Percentiles rank a stretch among this genome's conserved stretches.
Conservation (phyloP, 2,888 invertebrate species). For the Cryptus viduatorius region DNA sequence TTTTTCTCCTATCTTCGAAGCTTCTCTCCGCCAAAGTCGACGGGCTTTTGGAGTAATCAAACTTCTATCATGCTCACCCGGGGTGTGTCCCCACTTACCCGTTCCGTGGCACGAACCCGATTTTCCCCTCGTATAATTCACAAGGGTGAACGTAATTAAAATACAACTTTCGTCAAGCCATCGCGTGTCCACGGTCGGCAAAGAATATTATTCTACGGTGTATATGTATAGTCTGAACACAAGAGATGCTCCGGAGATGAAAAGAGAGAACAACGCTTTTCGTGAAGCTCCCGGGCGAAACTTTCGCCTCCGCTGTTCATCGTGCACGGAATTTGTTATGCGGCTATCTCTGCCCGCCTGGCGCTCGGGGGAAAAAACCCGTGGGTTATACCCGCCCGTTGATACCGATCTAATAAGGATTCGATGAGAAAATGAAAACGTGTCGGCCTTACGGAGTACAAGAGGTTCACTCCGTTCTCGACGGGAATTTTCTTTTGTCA, state of each 20-base stretch:
- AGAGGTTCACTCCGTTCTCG: background rate
- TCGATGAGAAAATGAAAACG: constrained; percentile 36
- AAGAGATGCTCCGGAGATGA: background rate
- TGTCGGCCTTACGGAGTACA: background rate
- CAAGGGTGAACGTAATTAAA: constrained; percentile 66
- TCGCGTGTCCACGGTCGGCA: constrained; percentile 28
- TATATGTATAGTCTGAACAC: background rate
- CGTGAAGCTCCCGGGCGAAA: constrained; percentile 20
- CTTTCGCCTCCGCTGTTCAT: constrained; percentile 37
- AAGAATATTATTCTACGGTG: constrained; percentile 54
- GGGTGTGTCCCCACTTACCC: constrained; percentile 4
- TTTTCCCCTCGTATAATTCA: constrained; percentile 62
- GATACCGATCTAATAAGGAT: constrained; percentile 56
- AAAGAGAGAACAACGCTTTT: constrained; percentile 19
- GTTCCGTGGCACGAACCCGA: constrained; percentile 24
- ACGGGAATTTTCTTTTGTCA: background rate
- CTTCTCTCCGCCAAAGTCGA: constrained; percentile 47
- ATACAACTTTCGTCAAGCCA: constrained; percentile 63
- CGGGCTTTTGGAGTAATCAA: constrained; percentile 57
- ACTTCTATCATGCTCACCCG: constrained; percentile 53
- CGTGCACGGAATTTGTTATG: constrained; percentile 64
- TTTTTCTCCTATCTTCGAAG: constrained; percentile 16
- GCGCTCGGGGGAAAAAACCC: background rate
- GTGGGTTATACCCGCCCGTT: constrained; percentile 36
- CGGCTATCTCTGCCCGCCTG: constrained; percentile 23